These are phyloP conservation scores for Elachura formosa DNA, from an alignment of 2,113 vertebrate genomes.

Conservation along the genomic window DNA sequence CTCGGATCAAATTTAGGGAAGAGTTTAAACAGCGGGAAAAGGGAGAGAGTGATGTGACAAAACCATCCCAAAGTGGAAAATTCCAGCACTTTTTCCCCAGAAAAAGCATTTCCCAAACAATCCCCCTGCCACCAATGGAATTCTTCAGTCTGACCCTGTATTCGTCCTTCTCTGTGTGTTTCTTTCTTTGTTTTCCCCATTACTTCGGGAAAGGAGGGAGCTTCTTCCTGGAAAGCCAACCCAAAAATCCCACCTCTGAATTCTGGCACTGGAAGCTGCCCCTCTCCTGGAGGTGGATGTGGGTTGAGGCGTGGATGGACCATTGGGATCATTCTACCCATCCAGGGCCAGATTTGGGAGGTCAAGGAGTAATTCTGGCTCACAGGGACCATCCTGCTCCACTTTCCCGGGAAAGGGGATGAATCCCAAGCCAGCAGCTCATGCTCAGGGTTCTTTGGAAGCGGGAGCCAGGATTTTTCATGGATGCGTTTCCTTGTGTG, in stretches of 20 bases:
- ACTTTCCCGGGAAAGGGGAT: background rate
- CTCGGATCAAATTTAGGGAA: fast-evolving
- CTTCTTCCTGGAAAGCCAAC: background rate
- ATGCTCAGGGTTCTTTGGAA: background rate
- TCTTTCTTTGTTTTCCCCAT: background rate
- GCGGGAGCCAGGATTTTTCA: background rate
- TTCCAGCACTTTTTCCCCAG: fast-evolving
- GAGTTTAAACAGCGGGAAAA: background rate
- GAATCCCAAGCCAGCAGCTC: background rate
- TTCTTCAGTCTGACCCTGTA: background rate
- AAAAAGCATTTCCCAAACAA: background rate
- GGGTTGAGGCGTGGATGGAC: background rate
- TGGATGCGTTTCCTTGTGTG: background rate
- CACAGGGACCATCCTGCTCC: background rate
- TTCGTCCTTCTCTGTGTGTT: fast-evolving
- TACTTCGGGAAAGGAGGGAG: background rate
- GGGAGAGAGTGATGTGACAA: background rate
- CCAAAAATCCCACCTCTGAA: background rate
- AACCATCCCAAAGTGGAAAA: background rate
- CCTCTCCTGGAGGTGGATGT: background rate
- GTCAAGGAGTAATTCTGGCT: background rate
- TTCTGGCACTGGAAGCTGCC: background rate
- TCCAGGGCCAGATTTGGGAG: background rate
- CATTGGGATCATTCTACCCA: fast-evolving
- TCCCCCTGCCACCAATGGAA: too few species aligned